Conservation (phyloP, 2,888 invertebrate species). For the Prosopocoilus inquinatus region DNA sequence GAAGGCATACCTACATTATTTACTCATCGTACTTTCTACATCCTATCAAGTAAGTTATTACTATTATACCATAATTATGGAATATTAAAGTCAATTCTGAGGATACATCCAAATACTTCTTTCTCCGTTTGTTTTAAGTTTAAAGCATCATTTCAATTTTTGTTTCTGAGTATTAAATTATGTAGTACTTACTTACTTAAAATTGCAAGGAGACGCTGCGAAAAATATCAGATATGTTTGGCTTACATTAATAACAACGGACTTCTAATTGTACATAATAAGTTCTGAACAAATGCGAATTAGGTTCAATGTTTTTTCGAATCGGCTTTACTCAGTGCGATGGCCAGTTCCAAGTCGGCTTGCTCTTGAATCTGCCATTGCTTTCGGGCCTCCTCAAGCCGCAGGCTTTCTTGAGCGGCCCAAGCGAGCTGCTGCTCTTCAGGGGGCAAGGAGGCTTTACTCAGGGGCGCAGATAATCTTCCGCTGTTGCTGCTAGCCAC, state of each 20-base stretch:
- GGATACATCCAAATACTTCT: neutral
- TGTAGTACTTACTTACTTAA: neutral
- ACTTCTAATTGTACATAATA: slow-evolving; percentile 5
- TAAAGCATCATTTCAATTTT: neutral
- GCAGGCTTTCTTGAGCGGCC: slow-evolving; percentile 69
- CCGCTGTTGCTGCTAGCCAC: slow-evolving; percentile 40
- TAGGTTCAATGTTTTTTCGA: slow-evolving; percentile 27
- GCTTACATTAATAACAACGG: slow-evolving; percentile 6
- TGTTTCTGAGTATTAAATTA: neutral
- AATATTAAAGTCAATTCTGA: neutral
- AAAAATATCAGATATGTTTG: neutral
- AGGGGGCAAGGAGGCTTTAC: slow-evolving; percentile 45
- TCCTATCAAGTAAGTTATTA: slow-evolving; percentile 10
- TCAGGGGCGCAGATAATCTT: slow-evolving; percentile 39
- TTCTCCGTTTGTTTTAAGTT: neutral
- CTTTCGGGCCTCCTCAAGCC: slow-evolving; percentile 61
- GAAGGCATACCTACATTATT: slow-evolving; percentile 27
- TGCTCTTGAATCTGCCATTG: slow-evolving; percentile 63
- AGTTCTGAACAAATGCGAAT: slow-evolving; percentile 12
- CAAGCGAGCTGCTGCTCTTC: slow-evolving; percentile 73
- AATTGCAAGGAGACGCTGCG: neutral
- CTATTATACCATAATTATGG: slow-evolving; percentile 1
- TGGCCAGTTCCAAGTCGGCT: slow-evolving; percentile 70
- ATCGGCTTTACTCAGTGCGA: slow-evolving; percentile 64
- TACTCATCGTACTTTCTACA: slow-evolving; percentile 15